Base-by-base conservation (phyloP, 2,888 invertebrate genomes). In the Sesamia inferens region DNA sequence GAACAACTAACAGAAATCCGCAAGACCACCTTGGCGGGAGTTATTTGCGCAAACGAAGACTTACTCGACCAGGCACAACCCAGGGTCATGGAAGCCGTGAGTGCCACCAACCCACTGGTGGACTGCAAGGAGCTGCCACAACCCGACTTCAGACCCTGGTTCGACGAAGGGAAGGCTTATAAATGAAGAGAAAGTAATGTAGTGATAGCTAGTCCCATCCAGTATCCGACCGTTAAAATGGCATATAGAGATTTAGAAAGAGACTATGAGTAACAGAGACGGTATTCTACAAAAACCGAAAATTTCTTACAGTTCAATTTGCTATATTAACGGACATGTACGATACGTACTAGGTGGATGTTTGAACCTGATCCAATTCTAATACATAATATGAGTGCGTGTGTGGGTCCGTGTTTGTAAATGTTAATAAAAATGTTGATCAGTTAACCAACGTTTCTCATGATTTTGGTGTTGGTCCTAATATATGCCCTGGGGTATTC, bases 1-100 rank as follows among this genome's bases (percentile, higher is more conserved):
- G 97, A 97, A 58, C 99, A 99, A 97, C 94, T 99, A 22, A 93
- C 95, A 0, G 98, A 99, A 93, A 97, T 99, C 70, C 97, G 98
- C 19, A 98, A 97, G 90, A 97, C 97, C 0, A 97, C 97, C 0
- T 90, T 98, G 19, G 97, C 98, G 0, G 96, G 97, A 51, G 95
- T 98, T 22, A 97, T 98, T 74, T 98, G 98, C 89, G 97, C 97
- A 51, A 98, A 98, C 92, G 97, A 98, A 0, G 98, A 97, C 75
- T 92, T 96, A 2, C 96, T 98, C 6, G 94, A 96, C 57, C 90
- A 94, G 24, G 96, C 97, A 0, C 98, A 98, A 86, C 96, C 96
- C 7, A 93, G 96, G 78, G 98, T 98, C 44, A 98, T 98, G 98
- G 97, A 97, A 84, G 96, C 97, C 0, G 92, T 96, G 0, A 93